Base-by-base conservation (phyloP, 2,797 vertebrate genomes). In the Hoplostethus mediterraneus region DNA sequence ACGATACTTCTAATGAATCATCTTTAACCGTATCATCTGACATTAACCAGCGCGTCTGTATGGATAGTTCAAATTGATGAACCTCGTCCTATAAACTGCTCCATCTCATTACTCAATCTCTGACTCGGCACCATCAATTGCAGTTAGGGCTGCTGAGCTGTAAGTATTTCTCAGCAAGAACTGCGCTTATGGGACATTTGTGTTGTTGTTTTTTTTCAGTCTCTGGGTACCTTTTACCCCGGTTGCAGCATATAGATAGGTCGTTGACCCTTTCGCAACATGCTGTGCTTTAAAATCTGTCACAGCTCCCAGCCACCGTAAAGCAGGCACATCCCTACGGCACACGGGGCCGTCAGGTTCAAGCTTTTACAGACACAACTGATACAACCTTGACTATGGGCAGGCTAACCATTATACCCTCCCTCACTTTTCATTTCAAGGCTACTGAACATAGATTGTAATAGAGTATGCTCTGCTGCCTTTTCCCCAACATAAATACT, bases 1-100 rank as follows among this genome's bases (percentile, higher is more conserved):
- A 86, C 84, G 63, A 75, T 42, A 56, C 45, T 71, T 76, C 61
- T 78, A 83, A 92, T 90, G 33, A 77, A 89, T 93, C 84, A 89
- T 67, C 53, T 63, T 71, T 77, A 90, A 90, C 53, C 55, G 70
- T 65, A 89, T 87, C 79, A 82, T 88, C 31, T 82, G 83, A 80
- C 85, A 88, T 86, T 79, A 91, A 81, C 73, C 84, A 87, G 75
- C 87, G 81, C 60, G 68, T 70, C 59, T 36, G 52, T 71, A 53
- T 56, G 61, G 2, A 1, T 56, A 52, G 75, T 56, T 75, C 62
- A 88, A 86, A 90, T 77, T 81, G 80, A 87, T 88, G 77, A 83
- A 76, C 61, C 58, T 78, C 74, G 61, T 82, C 77, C 73, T 51
- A 71, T 67, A 69, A 88, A 79, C 44, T 42, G 58, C 33, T 70